phyloP scores from a whole-genome alignment of 2,797 vertebrate genomes.

The Pipistrellus kuhlii region DNA sequence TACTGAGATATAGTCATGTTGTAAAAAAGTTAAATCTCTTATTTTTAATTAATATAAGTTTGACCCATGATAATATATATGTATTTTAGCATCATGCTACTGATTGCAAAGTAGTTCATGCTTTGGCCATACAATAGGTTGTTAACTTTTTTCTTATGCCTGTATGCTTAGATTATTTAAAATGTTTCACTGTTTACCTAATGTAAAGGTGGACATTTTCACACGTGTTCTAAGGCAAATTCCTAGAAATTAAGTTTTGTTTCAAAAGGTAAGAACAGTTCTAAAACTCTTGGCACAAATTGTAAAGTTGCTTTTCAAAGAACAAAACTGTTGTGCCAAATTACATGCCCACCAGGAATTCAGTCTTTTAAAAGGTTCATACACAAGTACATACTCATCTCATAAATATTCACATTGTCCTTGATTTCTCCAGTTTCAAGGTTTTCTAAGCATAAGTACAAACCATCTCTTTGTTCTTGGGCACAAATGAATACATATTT shows the following conservation, averaged over 20 bases:
- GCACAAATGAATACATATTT: neutral
- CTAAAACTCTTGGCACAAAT: constrained; percentile 16
- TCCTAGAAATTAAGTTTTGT: constrained; percentile 12
- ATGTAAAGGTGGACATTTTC: neutral
- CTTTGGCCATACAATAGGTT: neutral
- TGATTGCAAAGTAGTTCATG: neutral
- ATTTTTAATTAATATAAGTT: neutral
- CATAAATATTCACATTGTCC: neutral
- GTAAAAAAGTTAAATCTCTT: neutral
- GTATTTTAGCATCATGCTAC: neutral
- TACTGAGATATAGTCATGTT: neutral
- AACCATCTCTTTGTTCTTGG: neutral
- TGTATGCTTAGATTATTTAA: neutral
- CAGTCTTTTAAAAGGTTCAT: neutral
- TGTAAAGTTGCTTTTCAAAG: constrained; percentile 15
- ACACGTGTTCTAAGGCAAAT: constrained; percentile 2
- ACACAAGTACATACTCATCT: neutral
- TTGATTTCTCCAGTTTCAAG: neutral
- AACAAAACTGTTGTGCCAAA: neutral
- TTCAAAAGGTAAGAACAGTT: constrained; percentile 20
- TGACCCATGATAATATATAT: neutral
- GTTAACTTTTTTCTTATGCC: neutral
- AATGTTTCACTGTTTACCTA: neutral
- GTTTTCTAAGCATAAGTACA: neutral
- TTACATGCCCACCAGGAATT: neutral